Percentiles rank a stretch among this genome's conserved stretches.
Conservation (phyloP, 2,888 invertebrate genomes). For the Eristalinus aeneus region DNA sequence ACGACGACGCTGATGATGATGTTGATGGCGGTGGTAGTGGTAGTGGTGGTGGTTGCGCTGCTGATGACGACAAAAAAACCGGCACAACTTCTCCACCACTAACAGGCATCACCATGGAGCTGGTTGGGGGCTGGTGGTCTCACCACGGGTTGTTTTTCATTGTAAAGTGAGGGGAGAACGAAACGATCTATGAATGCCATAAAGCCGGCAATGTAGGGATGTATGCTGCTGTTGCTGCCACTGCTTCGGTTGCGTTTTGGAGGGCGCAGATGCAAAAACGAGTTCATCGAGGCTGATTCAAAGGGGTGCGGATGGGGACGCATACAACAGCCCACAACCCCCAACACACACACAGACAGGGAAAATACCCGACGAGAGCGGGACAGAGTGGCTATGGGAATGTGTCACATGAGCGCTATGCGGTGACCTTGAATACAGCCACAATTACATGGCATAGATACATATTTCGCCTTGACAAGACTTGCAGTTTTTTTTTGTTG, state of each 20-base stretch:
- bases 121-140: not conserved
- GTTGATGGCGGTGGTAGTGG: too few species aligned
- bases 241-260: not conserved
- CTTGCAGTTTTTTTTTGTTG: slow-evolving; percentile 44
- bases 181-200: slow-evolving; percentile 33
- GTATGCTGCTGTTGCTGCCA: slow-evolving; percentile 1
- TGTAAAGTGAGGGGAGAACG: not conserved
- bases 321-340: slow-evolving; percentile 44
- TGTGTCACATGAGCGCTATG: slow-evolving; percentile 38
- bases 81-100: slow-evolving; percentile 43
- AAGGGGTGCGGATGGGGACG: slow-evolving; percentile 1
- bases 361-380: not conserved
- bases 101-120: slow-evolving; percentile 8
- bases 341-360: not conserved
- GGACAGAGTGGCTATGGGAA: not conserved
- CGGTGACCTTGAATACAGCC: slow-evolving; percentile 66
- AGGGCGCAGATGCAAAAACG: slow-evolving; percentile 56
- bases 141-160: not conserved
- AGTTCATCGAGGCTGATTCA: not conserved
- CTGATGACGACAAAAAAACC: slow-evolving; percentile 58
- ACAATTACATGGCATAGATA: slow-evolving; percentile 56
- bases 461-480: slow-evolving; percentile 61
- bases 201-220: slow-evolving; percentile 30
- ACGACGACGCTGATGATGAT: not conserved
- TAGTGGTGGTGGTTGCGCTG: too few species aligned